Base-by-base conservation (phyloP, 2,888 invertebrate species). In the Rapana venosa region DNA sequence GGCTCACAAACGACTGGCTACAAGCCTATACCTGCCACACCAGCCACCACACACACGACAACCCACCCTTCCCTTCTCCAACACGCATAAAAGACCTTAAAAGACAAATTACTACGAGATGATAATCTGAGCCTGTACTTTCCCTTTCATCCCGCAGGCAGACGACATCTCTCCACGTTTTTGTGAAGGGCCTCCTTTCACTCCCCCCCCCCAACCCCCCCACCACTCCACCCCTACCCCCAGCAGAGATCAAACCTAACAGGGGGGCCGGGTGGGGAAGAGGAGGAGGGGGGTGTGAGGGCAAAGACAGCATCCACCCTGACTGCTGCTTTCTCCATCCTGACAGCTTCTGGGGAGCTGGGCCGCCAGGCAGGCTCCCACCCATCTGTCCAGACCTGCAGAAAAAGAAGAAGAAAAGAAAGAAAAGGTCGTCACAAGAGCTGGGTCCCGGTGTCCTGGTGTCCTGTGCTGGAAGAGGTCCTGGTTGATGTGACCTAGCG, bases 91-190 rank as follows among this genome's bases (percentile, higher is more conserved):
- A 81, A 26, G 26, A 5, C 6, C 22, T 83, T 47, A 83, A 83
- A 83, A 26, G 47, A 83, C 36, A 83, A 83, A 83, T 83, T 83
- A 83, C 81, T 47, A 22, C 36, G 81, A 83, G 81, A 83, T 47
- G 47, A 47, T 83, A 47, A 83, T 83, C 81, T 26, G 26, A 22
- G 47, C 47, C 36, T 83, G 81, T 36, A 32, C 15, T 83, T 8
- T 83, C 81, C 81, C 81, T 83, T 83, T 47, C 30, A 47, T 83
- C 22, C 5, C 22, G 47, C 6, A 26, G 81, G 20, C 79, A 5
- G 26, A 20, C 13, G 26, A 8, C 74, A n/a, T 74, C n/a, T n/a
- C n/a, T 74, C 8, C n/a, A n/a, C n/a, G 26, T 74, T 47, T 47
- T 74, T n/a, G 74, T 74, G 26, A 26, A 74, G n/a, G 74, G 26